phyloP scores from a whole-genome alignment of 2,888 invertebrate genomes.

The Trachelus tabidus region DNA sequence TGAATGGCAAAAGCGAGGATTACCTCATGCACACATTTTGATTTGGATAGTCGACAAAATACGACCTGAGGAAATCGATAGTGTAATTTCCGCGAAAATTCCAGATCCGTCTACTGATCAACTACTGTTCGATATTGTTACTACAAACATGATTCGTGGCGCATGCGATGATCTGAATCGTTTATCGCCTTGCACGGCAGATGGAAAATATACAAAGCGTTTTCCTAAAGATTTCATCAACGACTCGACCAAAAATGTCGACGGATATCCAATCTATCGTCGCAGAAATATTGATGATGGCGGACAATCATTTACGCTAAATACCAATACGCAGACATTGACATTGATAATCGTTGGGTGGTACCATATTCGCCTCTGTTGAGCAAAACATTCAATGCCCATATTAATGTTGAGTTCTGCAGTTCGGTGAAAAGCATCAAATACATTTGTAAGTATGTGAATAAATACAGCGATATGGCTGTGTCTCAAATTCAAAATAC shows the following conservation, averaged over 20 bases:
- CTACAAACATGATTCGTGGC: constrained; percentile 61
- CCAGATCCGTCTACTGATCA: constrained; percentile 43
- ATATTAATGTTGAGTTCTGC: constrained; percentile 63
- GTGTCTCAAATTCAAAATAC: constrained; percentile 21
- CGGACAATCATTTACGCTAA: constrained; percentile 29
- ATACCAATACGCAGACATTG: neutral
- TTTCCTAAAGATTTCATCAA: constrained; percentile 33
- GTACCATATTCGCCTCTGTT: constrained; percentile 39
- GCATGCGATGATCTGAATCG: constrained; percentile 59
- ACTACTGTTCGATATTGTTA: constrained; percentile 47
- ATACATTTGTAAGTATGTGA: constrained; percentile 52
- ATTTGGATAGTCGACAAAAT: constrained; percentile 52
- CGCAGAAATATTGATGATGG: constrained; percentile 28
- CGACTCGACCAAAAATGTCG: constrained; percentile 38
- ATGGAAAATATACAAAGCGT: constrained; percentile 52
- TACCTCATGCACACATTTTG: constrained; percentile 52
- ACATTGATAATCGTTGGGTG: constrained; percentile 34
- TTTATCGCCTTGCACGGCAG: constrained; percentile 59
- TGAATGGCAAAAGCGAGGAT: constrained; percentile 53
- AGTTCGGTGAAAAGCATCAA: constrained; percentile 46
- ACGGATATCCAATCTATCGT: constrained; percentile 46
- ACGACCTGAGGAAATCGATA: constrained; percentile 46
- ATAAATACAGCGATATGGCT: constrained; percentile 44
- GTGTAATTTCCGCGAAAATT: constrained; percentile 27
- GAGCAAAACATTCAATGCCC: constrained; percentile 41